Evolutionary conservation across 2,888 invertebrate species (phyloP), one percentile per base, ranked within the genome.

Genomic region (Melanophora roralis): DNA sequence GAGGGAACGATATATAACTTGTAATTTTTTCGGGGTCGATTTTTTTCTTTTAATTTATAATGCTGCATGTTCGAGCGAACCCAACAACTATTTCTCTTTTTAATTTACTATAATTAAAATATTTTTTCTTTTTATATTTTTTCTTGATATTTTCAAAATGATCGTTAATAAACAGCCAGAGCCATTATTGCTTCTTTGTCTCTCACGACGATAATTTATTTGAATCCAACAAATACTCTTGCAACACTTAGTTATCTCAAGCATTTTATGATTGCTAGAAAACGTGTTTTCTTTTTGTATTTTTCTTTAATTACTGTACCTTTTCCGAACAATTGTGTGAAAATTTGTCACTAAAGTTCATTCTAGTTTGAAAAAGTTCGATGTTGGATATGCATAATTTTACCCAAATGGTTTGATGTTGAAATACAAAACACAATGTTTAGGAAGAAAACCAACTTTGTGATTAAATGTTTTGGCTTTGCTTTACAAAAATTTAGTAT

Each of bases 391-490:
- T 51, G 65, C 55, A 47, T 14, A 19, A 43, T 34, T 27, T 36
- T 36, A 16, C 43, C 36, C 11, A 7, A 21, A 1, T 0, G 21
- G 74, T 65, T 74, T 11, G 57, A 74, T 59, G 72, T 72, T 72
- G 23, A n/a, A 9, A 11, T n/a, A 32, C 14, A 45, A 38, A 27
- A 27, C 4, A 8, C 12, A 5, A 34, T 21, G 51, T 34, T 72
- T 14, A 53, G 19, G 14, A 51, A 38, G 38, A 23, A 47, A 64
- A 64, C 34, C 23, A 62, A 40, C 34, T 69, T 65, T 64, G 78
- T 77, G 81, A 74, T 71, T 55, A 80, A 79, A 74, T 59, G 71
- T 76, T 64, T 73, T 69, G 51, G 38, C 36, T 60, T 65, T 38
- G 14, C 62, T 7, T 21, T 51, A 62, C 32, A 49, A 59, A 68